Base-by-base conservation (phyloP, 2,797 vertebrate genomes). In the Selene dorsalis region DNA sequence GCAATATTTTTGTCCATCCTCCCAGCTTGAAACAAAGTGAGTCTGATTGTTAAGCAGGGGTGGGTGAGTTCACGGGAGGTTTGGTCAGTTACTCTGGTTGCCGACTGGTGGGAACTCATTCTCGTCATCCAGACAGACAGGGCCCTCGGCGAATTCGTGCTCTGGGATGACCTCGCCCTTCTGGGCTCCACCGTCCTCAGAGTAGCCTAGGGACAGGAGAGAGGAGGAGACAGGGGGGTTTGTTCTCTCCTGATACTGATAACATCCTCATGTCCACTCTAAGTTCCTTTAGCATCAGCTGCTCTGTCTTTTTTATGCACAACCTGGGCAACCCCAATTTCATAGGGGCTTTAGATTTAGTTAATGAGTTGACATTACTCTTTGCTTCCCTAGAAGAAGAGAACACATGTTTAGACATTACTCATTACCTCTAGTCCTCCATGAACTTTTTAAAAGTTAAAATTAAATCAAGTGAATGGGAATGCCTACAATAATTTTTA, bases 101-200 rank as follows among this genome's bases (percentile, higher is more conserved):
- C 96, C 95, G 92, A 98, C 96, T 76, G 97, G 97, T 86, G 97
- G 97, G 48, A 98, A 98, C 83, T 98, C 97, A 74, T 96, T 96
- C 90, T 98, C 97, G 0, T 98, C 97, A 2, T 98, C 97, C 43
- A 98, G 95, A 85, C 96, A 96, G 82, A 98, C 94, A 0, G 97
- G 96, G 75, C 97, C 92, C 28, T 96, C 95, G 0, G 97, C 97
- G 65, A 98, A 96, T 90, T 98, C 97, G 0, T 98, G 97, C 83
- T 98, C 97, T 0, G 97, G 97, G 91, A 98, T 96, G 4, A 98
- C 93, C 71, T 98, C 96, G 12, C 97, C 97, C 9, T 94, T 96
- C 87, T 97, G 95, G 1, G 95, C 94, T 69, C 97, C 97, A 0
- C 96, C 97, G 0, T 98, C 97, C 92, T 98, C 97, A 0, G 97